Percentiles rank a stretch among this genome's conserved stretches.
phyloP scores from a whole-genome alignment of 2,888 invertebrate species.

The Nudaria mundana region DNA sequence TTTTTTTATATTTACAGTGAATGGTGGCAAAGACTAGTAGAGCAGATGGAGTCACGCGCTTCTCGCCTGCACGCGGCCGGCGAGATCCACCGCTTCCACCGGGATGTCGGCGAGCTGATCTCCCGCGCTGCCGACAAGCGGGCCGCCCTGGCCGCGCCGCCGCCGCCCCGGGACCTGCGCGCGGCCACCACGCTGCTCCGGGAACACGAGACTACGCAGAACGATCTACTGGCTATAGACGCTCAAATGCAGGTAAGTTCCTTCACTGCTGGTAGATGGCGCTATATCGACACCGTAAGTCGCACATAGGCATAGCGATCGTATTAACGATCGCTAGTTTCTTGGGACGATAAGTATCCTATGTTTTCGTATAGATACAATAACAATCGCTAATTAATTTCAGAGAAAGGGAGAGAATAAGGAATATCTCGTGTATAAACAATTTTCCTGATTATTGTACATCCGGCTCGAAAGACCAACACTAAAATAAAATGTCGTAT shows the following conservation, averaged over 20 bases:
- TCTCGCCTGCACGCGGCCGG: slow-evolving; percentile 95
- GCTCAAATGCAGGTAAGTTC: slow-evolving; percentile 80
- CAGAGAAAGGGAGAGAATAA: too few relatives aligned
- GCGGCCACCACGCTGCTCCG: slow-evolving; percentile 91
- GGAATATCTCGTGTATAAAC: too few relatives aligned
- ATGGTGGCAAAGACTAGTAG: slow-evolving; percentile 93
- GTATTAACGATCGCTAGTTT: too few relatives aligned
- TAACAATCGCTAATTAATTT: too few relatives aligned
- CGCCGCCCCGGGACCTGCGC: slow-evolving; percentile 87
- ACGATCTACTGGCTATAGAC: slow-evolving; percentile 92
- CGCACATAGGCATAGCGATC: too few relatives aligned
- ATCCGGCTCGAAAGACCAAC: too few relatives aligned
- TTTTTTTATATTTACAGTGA: too few relatives aligned
- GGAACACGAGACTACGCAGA: slow-evolving; percentile 95
- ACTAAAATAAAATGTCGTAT: too few relatives aligned
- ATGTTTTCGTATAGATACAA: too few relatives aligned
- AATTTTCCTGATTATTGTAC: too few relatives aligned
- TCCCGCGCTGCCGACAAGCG: slow-evolving; percentile 94
- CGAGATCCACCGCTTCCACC: slow-evolving; percentile 98
- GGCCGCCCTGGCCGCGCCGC: slow-evolving; percentile 90
- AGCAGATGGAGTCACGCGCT: slow-evolving; percentile 92
- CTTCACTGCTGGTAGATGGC: background rate
- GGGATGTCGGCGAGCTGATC: slow-evolving; percentile 95
- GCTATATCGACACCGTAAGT: too few relatives aligned
- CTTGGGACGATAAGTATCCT: too few relatives aligned